Percentiles rank a stretch among this genome's conserved stretches.
Evolutionary conservation across 2,888 invertebrate genomes (phyloP).

Genomic region (Choreutis nemorana): DNA sequence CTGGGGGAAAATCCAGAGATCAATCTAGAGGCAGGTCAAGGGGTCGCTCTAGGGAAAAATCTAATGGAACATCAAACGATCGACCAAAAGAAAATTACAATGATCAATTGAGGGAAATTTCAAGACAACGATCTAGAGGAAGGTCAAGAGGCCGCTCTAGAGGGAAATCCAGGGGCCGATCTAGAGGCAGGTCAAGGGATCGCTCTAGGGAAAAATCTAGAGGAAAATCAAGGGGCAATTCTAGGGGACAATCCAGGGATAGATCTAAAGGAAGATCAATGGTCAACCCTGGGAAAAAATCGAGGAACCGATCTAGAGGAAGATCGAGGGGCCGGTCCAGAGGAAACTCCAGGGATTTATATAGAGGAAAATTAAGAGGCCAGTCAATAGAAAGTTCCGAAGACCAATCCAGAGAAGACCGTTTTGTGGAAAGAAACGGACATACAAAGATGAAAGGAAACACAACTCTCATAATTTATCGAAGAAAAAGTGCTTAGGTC

Average conservation of each 20-base stretch:
- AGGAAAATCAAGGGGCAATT: not conserved
- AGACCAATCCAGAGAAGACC: constrained; percentile 11
- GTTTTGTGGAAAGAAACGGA: too few species aligned
- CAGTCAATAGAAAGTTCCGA: constrained; percentile 10
- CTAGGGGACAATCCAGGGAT: constrained; percentile 1
- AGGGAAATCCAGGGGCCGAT: not conserved
- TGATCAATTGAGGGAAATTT: not conserved
- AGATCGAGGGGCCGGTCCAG: not conserved
- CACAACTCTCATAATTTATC: too few species aligned
- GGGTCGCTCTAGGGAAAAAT: not conserved
- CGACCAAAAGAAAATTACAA: not conserved
- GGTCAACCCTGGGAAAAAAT: not conserved
- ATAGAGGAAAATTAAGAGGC: constrained; percentile 10
- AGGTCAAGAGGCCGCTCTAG: not conserved
- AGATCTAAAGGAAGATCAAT: not conserved
- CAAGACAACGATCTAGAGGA: not conserved
- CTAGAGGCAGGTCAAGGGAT: not conserved
- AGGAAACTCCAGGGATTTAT: constrained; percentile 4
- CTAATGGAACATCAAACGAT: not conserved
- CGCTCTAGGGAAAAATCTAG: not conserved
- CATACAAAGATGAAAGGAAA: too few species aligned
- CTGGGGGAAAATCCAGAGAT: not conserved
- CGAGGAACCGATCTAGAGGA: not conserved
- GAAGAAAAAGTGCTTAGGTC: too few species aligned
- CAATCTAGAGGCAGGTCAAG: not conserved